Conservation (phyloP, 2,888 invertebrate genomes). For the Bibio marci region DNA sequence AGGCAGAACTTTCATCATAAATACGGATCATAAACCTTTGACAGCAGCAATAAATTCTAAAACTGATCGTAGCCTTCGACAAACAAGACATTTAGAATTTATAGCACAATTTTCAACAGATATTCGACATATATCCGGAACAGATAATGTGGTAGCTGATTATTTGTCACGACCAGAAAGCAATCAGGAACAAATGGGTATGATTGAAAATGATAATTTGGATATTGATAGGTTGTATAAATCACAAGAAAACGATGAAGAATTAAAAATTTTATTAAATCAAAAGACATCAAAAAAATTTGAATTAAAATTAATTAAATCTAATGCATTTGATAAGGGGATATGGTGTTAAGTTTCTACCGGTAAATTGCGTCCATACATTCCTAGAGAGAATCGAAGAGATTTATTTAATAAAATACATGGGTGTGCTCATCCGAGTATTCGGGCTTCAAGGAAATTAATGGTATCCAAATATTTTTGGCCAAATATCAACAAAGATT, state of each 20-base stretch:
- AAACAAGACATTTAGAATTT: constrained; percentile 20
- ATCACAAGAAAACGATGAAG: no score
- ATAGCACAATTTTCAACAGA: constrained; percentile 12
- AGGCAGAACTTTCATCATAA: constrained; percentile 16
- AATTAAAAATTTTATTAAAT: no score
- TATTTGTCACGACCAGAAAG: background rate
- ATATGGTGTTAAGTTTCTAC: background rate
- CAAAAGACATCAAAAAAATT: no score
- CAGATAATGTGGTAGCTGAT: constrained; percentile 11
- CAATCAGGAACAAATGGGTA: background rate
- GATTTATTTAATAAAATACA: background rate
- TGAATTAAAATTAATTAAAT: no score
- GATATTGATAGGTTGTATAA: no score
- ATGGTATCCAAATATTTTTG: background rate
- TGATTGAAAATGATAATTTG: no score
- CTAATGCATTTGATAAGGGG: background rate
- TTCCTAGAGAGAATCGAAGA: background rate
- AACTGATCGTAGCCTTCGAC: constrained; percentile 17
- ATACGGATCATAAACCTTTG: constrained; percentile 20
- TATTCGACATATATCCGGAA: constrained; percentile 6
- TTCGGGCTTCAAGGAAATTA: background rate
- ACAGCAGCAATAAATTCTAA: constrained; percentile 16
- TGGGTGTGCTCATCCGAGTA: background rate
- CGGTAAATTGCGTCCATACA: background rate
- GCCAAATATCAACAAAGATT: background rate